These are phyloP conservation scores for Hymenopus coronatus DNA, from an alignment of 2,888 invertebrate genomes.

Conservation along the genomic window DNA sequence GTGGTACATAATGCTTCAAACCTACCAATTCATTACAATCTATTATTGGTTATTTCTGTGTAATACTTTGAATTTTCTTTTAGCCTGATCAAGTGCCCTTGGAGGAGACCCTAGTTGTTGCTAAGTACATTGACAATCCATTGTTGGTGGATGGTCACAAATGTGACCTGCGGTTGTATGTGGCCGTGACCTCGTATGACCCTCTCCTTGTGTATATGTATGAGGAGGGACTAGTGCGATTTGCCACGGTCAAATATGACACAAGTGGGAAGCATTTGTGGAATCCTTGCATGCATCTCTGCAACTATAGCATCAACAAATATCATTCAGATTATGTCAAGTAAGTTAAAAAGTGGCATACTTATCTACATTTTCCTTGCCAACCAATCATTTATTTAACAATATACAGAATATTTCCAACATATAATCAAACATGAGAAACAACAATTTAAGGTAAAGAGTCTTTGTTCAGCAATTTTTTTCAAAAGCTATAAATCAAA, in stretches of 20 bases:
- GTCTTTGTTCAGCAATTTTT: too few relatives aligned
- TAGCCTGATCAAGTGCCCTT: conserved; percentile 87
- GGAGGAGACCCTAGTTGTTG: conserved; percentile 88
- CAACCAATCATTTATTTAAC: background rate
- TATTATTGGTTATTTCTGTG: background rate
- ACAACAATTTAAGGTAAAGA: background rate
- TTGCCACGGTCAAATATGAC: conserved; percentile 94
- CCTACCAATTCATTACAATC: too few relatives aligned
- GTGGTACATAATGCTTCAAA: too few relatives aligned
- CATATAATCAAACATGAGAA: background rate
- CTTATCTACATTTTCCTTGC: conserved; percentile 1
- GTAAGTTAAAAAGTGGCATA: conserved; percentile 53
- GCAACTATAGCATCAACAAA: conserved; percentile 98
- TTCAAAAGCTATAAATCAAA: too few relatives aligned
- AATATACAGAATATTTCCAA: background rate
- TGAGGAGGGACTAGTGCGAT: conserved; percentile 91
- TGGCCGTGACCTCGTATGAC: conserved; percentile 91
- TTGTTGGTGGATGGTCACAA: conserved; percentile 90
- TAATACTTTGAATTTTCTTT: conserved; percentile 34
- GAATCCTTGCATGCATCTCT: conserved; percentile 96
- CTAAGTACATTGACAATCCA: conserved; percentile 84
- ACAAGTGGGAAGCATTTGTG: conserved; percentile 88
- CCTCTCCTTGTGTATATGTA: conserved; percentile 92
- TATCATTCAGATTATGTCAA: conserved; percentile 94
- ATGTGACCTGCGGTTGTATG: conserved; percentile 93